These are phyloP conservation scores for Macrostomum lignano DNA, from an alignment of 1,140 invertebrate genomes.

Conservation along the genomic window DNA sequence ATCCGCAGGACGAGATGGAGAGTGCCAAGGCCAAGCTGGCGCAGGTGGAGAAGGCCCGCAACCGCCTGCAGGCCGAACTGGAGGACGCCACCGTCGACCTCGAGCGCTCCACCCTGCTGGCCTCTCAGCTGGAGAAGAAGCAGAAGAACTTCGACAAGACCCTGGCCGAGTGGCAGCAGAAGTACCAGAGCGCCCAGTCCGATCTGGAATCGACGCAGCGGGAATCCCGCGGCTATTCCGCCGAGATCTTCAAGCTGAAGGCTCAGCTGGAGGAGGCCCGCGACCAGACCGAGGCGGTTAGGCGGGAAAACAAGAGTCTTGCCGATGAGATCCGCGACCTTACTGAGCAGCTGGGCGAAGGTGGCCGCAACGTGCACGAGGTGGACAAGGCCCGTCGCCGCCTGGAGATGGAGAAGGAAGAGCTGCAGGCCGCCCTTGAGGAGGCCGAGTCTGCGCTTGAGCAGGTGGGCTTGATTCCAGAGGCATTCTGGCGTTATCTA, in stretches of 20 bases:
- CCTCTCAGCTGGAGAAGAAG: slow-evolving; percentile 83
- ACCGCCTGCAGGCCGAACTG: slow-evolving; percentile 72
- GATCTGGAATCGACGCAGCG: slow-evolving; percentile 92
- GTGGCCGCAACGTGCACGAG: slow-evolving; percentile 66
- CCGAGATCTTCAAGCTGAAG: slow-evolving; percentile 90
- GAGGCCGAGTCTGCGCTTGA: slow-evolving; percentile 93
- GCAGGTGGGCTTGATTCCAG: slow-evolving; percentile 86
- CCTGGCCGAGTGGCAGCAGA: slow-evolving; percentile 95
- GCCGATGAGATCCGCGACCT: slow-evolving; percentile 93
- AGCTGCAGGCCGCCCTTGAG: slow-evolving; percentile 75
- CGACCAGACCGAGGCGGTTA: slow-evolving; percentile 79
- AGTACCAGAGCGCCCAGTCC: slow-evolving; percentile 65
- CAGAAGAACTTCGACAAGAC: slow-evolving; percentile 98
- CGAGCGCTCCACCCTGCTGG: slow-evolving; percentile 37
- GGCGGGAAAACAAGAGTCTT: slow-evolving; percentile 94
- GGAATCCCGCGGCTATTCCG: slow-evolving; percentile 94
- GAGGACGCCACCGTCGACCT: slow-evolving; percentile 92
- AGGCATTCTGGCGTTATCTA: too few relatives aligned
- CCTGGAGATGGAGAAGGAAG: slow-evolving; percentile 91
- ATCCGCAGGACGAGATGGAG: slow-evolving; percentile 45
- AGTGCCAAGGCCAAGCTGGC: slow-evolving; percentile 72
- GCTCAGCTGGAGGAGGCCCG: slow-evolving; percentile 79
- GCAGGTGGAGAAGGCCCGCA: slow-evolving; percentile 88
- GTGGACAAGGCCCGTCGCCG: slow-evolving; percentile 89
- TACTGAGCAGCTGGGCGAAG: slow-evolving; percentile 88